Evolutionary conservation across 2,113 vertebrate species (phyloP).

Genomic region (Sceloporus tristichus): DNA sequence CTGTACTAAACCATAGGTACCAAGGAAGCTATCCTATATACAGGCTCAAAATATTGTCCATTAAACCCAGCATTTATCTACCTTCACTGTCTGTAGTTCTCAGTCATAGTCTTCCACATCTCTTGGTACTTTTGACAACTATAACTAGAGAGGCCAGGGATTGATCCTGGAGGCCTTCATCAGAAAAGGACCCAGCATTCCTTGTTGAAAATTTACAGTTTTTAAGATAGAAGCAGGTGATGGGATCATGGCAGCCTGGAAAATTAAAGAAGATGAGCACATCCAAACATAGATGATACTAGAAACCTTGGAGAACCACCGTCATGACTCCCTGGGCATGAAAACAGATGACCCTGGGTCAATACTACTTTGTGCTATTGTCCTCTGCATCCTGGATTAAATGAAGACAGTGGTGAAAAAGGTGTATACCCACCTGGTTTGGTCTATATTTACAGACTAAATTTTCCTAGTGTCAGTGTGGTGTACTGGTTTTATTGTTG

Average conservation of each 20-base stretch:
- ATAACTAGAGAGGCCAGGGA: too few relatives aligned
- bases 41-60: too few relatives aligned
- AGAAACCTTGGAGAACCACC: neutral
- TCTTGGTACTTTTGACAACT: too few relatives aligned
- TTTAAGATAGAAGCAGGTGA: neutral
- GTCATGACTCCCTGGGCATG: neutral
- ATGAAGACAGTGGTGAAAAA: neutral
- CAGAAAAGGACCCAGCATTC: too few relatives aligned
- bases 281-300: neutral
- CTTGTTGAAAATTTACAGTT: too few relatives aligned
- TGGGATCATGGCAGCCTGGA: neutral
- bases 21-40: too few relatives aligned
- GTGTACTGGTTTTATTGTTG: too few relatives aligned
- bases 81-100: too few relatives aligned
- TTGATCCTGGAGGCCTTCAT: too few relatives aligned
- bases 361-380: neutral
- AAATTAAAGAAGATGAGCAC: neutral
- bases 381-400: constrained; percentile 17
- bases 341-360: neutral
- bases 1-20: too few relatives aligned
- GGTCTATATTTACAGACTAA: constrained; percentile 45
- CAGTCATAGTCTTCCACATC: too few relatives aligned
- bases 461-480: constrained; percentile 18
- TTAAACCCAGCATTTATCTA: too few relatives aligned
- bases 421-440: constrained; percentile 6